Conservation (phyloP, 2,888 invertebrate species). For the Syrista parreyssii region DNA sequence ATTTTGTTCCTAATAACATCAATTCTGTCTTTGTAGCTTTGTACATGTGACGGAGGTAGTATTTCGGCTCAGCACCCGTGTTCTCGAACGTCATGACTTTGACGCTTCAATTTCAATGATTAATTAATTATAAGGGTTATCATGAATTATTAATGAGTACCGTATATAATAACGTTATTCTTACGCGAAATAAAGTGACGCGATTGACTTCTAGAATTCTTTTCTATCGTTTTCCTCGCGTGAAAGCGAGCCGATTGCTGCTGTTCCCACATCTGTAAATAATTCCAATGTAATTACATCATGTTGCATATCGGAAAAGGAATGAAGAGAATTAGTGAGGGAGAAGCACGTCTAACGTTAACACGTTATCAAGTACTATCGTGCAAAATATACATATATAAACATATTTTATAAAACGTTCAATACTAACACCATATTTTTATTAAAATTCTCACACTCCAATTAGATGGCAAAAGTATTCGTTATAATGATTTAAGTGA, state of each 20-base stretch:
- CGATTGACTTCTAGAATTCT: constrained; percentile 35
- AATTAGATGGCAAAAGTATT: neutral
- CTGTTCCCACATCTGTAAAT: constrained; percentile 54
- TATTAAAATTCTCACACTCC: neutral
- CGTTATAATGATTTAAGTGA: too few relatives aligned
- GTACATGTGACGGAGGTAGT: constrained; percentile 61
- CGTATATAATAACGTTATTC: constrained; percentile 9
- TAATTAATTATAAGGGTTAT: neutral
- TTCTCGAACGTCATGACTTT: constrained; percentile 47
- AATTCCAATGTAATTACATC: neutral
- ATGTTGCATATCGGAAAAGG: too few relatives aligned
- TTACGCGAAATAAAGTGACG: constrained; percentile 25
- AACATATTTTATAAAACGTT: too few relatives aligned
- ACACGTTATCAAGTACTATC: too few relatives aligned
- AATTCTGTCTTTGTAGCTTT: constrained; percentile 46
- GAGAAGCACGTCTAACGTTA: neutral
- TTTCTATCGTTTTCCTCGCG: constrained; percentile 41
- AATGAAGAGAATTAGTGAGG: neutral
- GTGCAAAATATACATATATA: too few relatives aligned
- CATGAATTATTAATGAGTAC: constrained; percentile 10
- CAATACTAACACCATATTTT: neutral
- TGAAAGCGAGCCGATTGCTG: constrained; percentile 44
- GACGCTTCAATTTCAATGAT: constrained; percentile 12
- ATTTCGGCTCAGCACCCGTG: constrained; percentile 55
- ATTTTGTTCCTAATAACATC: constrained; percentile 36